These are phyloP conservation scores for Perognathus longimembris DNA, from an alignment of 2,113 vertebrate species.

Conservation along the genomic window DNA sequence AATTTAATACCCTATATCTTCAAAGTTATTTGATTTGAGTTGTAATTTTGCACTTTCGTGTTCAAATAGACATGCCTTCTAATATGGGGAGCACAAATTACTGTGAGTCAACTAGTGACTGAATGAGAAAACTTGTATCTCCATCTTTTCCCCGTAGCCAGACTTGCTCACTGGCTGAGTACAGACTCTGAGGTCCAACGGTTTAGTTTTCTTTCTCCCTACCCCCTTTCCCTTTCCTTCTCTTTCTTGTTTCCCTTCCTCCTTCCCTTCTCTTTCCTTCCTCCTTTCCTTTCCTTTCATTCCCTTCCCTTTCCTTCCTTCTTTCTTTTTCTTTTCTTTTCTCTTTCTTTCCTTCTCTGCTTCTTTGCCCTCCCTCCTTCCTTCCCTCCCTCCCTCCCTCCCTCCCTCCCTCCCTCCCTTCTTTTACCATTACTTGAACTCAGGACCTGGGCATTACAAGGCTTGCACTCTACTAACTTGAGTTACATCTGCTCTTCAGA, in stretches of 20 bases:
- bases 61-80: constrained; percentile 48
- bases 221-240: too few relatives aligned
- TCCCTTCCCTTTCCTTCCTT: too few relatives aligned
- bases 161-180: neutral
- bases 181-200: neutral
- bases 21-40: constrained; percentile 77
- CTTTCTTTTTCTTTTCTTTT: too few relatives aligned
- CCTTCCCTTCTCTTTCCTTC: too few relatives aligned
- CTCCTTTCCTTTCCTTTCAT: too few relatives aligned
- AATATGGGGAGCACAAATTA: constrained; percentile 38
- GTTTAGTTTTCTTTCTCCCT: too few relatives aligned
- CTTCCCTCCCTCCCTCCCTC: neutral
- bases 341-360: neutral
- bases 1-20: constrained; percentile 69
- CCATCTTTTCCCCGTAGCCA: neutral
- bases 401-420: neutral
- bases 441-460: too few relatives aligned
- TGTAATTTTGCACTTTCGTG: constrained; percentile 73
- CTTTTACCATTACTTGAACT: too few relatives aligned
- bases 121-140: constrained; percentile 45
- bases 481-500: too few relatives aligned
- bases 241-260: too few relatives aligned
- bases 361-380: neutral
- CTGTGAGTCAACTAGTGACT: constrained; percentile 22
- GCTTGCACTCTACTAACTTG: too few relatives aligned